These are phyloP conservation scores for Euplexia lucipara DNA, from an alignment of 2,888 invertebrate species.

Conservation along the genomic window DNA sequence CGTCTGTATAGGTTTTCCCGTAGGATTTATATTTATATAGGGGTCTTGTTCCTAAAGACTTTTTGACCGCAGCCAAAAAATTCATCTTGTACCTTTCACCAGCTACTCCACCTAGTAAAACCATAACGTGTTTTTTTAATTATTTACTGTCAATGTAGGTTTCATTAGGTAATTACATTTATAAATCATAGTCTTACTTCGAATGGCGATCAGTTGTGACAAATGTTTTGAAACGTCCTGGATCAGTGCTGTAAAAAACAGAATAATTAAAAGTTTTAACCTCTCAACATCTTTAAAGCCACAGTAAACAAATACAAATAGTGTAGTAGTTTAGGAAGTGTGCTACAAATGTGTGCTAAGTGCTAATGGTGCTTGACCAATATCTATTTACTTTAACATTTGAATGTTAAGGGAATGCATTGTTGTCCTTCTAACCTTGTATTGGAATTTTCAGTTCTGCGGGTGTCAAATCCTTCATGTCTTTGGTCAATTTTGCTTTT, in stretches of 20 bases:
- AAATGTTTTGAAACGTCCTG: conserved; percentile 76
- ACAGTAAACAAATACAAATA: too few species aligned
- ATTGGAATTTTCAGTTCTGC: conserved; percentile 71
- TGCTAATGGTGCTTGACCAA: too few species aligned
- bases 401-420: neutral
- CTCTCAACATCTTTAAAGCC: too few species aligned
- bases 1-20: conserved; percentile 77
- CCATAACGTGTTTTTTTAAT: neutral
- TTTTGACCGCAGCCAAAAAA: conserved; percentile 73
- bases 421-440: conserved; percentile 69
- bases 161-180: neutral
- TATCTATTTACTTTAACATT: neutral
- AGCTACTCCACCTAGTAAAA: conserved; percentile 75
- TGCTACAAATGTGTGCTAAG: too few species aligned
- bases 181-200: conserved; percentile 74
- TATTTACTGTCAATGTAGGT: neutral
- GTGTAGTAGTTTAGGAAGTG: too few species aligned
- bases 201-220: conserved; percentile 78
- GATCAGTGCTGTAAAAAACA: conserved; percentile 70
- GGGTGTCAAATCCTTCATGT: conserved; percentile 72
- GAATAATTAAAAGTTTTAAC: neutral
- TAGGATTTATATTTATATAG: conserved; percentile 77
- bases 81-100: conserved; percentile 76
- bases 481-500: conserved; percentile 69
- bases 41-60: conserved; percentile 73